Base-by-base conservation (phyloP, 2,797 vertebrate genomes). In the Macropodus opercularis region DNA sequence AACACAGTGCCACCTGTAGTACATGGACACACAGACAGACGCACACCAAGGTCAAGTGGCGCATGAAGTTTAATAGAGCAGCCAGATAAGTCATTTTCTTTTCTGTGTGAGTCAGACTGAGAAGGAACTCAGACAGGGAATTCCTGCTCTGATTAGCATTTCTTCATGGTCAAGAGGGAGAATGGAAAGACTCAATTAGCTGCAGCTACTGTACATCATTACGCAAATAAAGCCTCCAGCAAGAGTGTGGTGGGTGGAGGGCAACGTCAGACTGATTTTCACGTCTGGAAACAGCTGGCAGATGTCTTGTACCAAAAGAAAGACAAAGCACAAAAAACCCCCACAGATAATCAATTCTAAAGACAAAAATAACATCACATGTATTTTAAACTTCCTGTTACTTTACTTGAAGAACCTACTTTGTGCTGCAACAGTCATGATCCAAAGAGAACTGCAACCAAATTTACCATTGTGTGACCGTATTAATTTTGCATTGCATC, bases 1-100 rank as follows among this genome's bases (percentile, higher is more conserved):
- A 96, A 56, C 96, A 98, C 50, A 98, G 91, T 0, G 87, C 92
- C 0, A 98, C 95, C 97, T 98, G 67, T 41, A 58, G 57, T 2
- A n/a, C 41, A 63, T 1, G 3, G 13, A 36, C 46, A 58, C n/a
- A 55, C 18, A 53, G 54, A 52, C 17, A 34, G 23, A 40, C 38
- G 65, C 11, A 44, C 14, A 15, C 34, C 23, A 47, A 65, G 69
- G 61, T 69, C 61, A 72, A 59, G 36, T 12, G 6, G 4, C 58
- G 32, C 34, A 46, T 56, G 31, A 65, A 44, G 57, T 47, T n/a
- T 42, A 34, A 56, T 12, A 13, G 11, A 34, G 50, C 18, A 26
- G 52, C 14, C 0, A 22, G 48, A 79, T 54, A 29, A 59, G 41
- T 61, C 4, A 35, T 62, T 40, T 65, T 46, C 18, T 52, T 31